Percentiles rank a stretch among this genome's conserved stretches.
Conservation (phyloP, 2,113 vertebrate species). For the Ovis canadensis region DNA sequence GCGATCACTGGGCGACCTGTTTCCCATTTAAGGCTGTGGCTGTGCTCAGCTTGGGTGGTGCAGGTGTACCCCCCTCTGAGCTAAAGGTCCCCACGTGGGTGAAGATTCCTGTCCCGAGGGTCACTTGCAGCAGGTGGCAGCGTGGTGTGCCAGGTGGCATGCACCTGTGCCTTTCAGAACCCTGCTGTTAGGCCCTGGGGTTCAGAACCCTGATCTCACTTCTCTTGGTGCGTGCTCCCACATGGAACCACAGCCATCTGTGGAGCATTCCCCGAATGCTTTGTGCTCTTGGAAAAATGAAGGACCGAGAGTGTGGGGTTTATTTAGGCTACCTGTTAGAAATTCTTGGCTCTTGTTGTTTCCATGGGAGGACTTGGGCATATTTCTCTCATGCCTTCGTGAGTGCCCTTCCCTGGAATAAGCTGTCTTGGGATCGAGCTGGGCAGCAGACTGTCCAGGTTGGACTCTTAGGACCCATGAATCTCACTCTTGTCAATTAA, state of each 20-base stretch:
- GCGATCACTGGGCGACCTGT: background rate
- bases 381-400: background rate
- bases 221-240: background rate
- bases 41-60: background rate
- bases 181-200: background rate
- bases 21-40: background rate
- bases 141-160: background rate
- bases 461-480: background rate
- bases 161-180: background rate
- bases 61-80: background rate
- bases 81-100: rapidly evolving
- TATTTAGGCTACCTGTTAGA: background rate
- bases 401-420: background rate
- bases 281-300: background rate
- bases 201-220: background rate
- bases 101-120: background rate
- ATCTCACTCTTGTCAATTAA: background rate
- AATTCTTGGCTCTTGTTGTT: background rate
- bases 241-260: background rate
- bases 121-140: background rate
- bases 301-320: background rate
- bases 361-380: background rate
- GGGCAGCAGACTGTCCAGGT: background rate
- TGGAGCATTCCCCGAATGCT: background rate
- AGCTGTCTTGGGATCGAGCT: background rate